These are phyloP conservation scores for Littorina saxatilis DNA, from an alignment of 1,140 invertebrate species.

Conservation along the genomic window DNA sequence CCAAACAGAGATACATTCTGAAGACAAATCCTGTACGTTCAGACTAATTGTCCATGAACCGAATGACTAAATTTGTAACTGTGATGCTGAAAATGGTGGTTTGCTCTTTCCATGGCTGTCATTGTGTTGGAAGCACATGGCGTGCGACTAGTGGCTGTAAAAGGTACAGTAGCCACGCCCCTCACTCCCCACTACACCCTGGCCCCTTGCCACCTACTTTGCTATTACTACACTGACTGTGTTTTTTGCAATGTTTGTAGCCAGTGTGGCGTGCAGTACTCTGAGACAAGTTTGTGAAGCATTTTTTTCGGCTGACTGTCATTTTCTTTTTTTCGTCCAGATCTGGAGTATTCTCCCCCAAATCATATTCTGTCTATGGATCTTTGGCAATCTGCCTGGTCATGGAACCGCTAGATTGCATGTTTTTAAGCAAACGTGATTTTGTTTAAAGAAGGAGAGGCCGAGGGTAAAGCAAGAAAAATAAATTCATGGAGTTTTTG, in stretches of 20 bases:
- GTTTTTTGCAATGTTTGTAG: conserved; percentile 37
- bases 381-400: conserved; percentile 28
- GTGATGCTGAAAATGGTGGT: not conserved
- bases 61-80: too few species aligned
- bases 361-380: conserved; percentile 23
- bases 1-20: too few species aligned
- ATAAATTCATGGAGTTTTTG: too few species aligned
- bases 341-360: not conserved
- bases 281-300: conserved; percentile 31
- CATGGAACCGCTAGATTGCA: not conserved
- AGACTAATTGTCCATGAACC: too few species aligned
- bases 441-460: too few species aligned
- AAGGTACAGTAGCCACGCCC: conserved; percentile 43
- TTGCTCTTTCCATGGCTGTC: conserved; percentile 29
- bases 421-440: too few species aligned
- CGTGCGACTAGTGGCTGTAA: conserved; percentile 46
- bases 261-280: conserved; percentile 33
- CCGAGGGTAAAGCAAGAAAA: too few species aligned
- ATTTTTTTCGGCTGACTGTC: conserved; percentile 13
- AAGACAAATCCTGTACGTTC: too few species aligned
- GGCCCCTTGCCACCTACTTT: not conserved
- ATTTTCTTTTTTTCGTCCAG: conserved; percentile 24
- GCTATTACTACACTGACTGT: conserved; percentile 28
- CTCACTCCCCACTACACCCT: not conserved
- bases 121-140: conserved; percentile 32